Evolutionary conservation across 2,113 vertebrate species (phyloP).

Genomic region (Rhinolophus ferrumequinum): DNA sequence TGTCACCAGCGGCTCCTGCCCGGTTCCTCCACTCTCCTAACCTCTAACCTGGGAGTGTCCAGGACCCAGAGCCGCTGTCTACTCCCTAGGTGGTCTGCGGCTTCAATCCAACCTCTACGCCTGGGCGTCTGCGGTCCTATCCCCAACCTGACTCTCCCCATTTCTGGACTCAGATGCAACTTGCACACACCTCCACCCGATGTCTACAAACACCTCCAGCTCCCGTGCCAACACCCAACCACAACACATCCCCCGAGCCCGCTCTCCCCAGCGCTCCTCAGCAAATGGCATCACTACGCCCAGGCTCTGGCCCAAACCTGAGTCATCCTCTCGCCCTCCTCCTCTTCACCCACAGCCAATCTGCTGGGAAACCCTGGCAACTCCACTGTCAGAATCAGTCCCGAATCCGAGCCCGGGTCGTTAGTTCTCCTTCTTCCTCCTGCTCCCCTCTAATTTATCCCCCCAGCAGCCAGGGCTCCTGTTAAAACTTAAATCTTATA

Average conservation of each 20-base stretch:
- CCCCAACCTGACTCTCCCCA: background rate
- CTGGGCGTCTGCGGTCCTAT: background rate
- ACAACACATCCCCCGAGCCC: no score
- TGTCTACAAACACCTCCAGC: background rate
- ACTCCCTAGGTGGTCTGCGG: background rate
- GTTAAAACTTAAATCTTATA: background rate
- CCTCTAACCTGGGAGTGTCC: background rate
- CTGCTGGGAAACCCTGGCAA: conserved; percentile 16
- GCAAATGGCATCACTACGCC: background rate
- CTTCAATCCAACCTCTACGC: background rate
- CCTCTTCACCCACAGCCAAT: conserved; percentile 51
- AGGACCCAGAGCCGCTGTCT: background rate
- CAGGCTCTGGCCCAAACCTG: background rate
- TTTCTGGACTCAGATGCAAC: background rate
- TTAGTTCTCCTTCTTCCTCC: background rate
- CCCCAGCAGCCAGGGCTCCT: rapidly evolving
- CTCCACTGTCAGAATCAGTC: background rate
- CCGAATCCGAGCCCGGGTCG: background rate
- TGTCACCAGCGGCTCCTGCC: no score
- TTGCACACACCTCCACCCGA: background rate
- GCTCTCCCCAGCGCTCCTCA: background rate
- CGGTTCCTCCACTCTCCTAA: background rate
- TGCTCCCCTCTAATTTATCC: background rate
- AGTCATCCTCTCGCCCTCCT: conserved; percentile 40
- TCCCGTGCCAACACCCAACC: rapidly evolving